Conservation (phyloP, 1,140 invertebrate species). For the Drosophila nasuta region DNA sequence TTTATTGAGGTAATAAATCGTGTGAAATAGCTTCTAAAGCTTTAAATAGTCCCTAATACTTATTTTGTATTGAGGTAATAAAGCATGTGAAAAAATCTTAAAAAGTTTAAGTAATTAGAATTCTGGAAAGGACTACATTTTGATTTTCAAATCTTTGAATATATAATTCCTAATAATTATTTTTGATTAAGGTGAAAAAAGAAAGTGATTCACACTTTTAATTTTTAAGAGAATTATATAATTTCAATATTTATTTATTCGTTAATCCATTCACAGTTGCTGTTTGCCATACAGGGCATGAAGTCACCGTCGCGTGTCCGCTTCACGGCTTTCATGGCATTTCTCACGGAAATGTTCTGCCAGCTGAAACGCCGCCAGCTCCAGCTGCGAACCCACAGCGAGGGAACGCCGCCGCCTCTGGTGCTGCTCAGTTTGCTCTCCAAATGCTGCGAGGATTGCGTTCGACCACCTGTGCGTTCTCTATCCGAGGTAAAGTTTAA, state of each 20-base stretch:
- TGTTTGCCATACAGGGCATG: conserved; percentile 83
- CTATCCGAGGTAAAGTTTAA: conserved; percentile 88
- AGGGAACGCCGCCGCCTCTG: conserved; percentile 89
- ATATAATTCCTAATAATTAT: too few relatives aligned
- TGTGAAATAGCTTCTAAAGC: too few relatives aligned
- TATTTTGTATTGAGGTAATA: too few relatives aligned
- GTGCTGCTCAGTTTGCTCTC: conserved; percentile 92
- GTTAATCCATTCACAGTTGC: conserved; percentile 46
- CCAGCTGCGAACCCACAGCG: conserved; percentile 88
- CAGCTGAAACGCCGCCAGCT: conserved; percentile 91
- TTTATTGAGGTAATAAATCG: too few relatives aligned
- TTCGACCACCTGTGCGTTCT: conserved; percentile 91
- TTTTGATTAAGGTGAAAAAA: too few relatives aligned
- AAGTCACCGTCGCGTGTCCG: conserved; percentile 86
- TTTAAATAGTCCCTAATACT: too few relatives aligned
- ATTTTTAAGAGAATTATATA: too few relatives aligned
- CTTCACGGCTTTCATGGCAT: conserved; percentile 94
- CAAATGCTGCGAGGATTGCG: conserved; percentile 93
- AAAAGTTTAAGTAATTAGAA: too few relatives aligned
- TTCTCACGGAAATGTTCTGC: conserved; percentile 95
- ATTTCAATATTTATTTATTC: too few relatives aligned
- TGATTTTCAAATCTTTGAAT: neutral
- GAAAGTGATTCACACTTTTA: too few relatives aligned
- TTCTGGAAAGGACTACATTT: too few relatives aligned
- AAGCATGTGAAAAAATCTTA: too few relatives aligned